Conservation (phyloP, 2,113 vertebrate species). For the Noturus placidus region DNA sequence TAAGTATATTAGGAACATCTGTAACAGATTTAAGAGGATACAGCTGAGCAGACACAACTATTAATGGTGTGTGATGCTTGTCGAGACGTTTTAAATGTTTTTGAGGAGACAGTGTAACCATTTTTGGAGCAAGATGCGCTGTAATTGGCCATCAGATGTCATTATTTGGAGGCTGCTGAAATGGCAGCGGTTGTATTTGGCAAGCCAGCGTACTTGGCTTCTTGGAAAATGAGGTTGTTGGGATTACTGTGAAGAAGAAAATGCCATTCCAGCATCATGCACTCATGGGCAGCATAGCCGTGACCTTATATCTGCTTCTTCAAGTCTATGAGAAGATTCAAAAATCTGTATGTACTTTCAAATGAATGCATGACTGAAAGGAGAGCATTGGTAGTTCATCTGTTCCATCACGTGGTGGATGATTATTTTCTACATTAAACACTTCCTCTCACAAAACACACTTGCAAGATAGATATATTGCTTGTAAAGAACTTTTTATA, state of each 20-base stretch:
- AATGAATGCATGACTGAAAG: neutral
- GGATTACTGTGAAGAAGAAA: constrained; percentile 46
- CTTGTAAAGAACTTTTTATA: neutral
- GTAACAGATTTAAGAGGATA: constrained; percentile 20
- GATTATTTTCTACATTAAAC: constrained; percentile 1
- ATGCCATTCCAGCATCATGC: constrained; percentile 59
- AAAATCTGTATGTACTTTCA: constrained; percentile 35
- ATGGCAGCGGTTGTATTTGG: constrained; percentile 15
- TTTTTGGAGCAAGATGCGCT: constrained; percentile 13
- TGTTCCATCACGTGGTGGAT: neutral
- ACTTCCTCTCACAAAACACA: neutral
- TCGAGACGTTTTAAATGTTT: constrained; percentile 18
- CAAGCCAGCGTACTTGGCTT: neutral
- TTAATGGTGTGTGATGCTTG: constrained; percentile 10
- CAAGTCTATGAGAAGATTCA: constrained; percentile 44
- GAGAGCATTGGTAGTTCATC: neutral
- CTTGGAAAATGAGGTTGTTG: constrained; percentile 52
- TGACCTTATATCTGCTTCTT: constrained; percentile 57
- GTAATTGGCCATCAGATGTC: constrained; percentile 29
- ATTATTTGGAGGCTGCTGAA: constrained; percentile 24
- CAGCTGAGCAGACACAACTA: constrained; percentile 23
- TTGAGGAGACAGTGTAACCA: constrained; percentile 19
- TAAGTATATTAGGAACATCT: constrained; percentile 20
- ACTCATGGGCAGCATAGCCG: constrained; percentile 46
- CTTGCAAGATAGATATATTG: neutral